Evolutionary conservation across 2,797 vertebrate genomes (phyloP), one percentile per base, ranked within the genome.

Genomic region (Muscicapa striata): DNA sequence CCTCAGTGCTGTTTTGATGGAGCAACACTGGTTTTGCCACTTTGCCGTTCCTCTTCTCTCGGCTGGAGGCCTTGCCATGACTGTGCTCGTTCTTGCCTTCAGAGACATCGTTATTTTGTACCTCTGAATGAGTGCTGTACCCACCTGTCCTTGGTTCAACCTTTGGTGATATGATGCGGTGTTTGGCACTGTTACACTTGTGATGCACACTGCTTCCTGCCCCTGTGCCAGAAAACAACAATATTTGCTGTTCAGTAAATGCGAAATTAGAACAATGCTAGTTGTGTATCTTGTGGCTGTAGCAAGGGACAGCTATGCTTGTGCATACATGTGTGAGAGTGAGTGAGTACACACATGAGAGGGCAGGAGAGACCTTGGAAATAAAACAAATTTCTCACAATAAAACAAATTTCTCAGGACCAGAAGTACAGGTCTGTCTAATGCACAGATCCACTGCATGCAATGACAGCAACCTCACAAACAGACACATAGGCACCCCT

Each of bases 111-210:
- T 99, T 99, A 98, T 99, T 99, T 96, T 99, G 99, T 62, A 99
- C 98, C 97, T 99, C 99, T 2, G 99, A 98, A 97, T 99, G 99
- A 95, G 98, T 93, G 83, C 98, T 98, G 96, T 98, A 98, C 97
- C 97, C 98, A n/a, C 99, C 99, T 3, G 99, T 98, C 97, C 99
- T 98, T 29, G 99, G 98, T 93, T 99, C 99, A 86, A 99, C 99
- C 97, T 99, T 99, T 51, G 99, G 99, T 64, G 99, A 99, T 98
- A 99, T 99, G 98, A 99, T 99, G 92, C 99, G 99, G 93, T 99
- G 99, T 97, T 99, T 99, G 98, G 99, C 99, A 97, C 99, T 99
- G 98, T 99, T 99, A 98, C 99, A 99, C 98, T 99, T 99, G 98
- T 99, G 99, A 97, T 99, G 99, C 96, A 98, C 99, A 57, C 99